Percentiles rank a stretch among this genome's conserved stretches.
phyloP scores from a whole-genome alignment of 2,797 vertebrate species.

The Sphenodon punctatus region DNA sequence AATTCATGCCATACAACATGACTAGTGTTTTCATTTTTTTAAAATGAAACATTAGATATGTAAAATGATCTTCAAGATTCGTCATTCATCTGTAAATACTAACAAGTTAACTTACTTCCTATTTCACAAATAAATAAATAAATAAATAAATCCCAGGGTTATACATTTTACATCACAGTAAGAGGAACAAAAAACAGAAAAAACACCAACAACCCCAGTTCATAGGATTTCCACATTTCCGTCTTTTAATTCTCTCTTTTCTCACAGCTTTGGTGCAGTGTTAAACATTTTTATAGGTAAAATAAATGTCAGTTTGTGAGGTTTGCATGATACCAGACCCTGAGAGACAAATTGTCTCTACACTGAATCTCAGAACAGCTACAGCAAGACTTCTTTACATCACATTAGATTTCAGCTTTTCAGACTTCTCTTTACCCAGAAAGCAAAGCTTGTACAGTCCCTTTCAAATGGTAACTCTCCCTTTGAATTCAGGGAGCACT shows the following conservation, averaged over 20 bases:
- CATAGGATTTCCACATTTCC: constrained; percentile 14
- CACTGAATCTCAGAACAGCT: constrained; percentile 74
- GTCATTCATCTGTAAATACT: not conserved
- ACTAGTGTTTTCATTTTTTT: not conserved
- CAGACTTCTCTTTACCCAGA: constrained; percentile 76
- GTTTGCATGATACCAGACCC: constrained; percentile 84
- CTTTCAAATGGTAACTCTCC: constrained; percentile 84
- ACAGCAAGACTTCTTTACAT: constrained; percentile 68
- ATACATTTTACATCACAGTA: constrained; percentile 20
- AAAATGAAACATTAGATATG: not conserved
- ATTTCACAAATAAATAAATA: not conserved
- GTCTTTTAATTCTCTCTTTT: not conserved
- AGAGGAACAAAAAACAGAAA: too few species aligned
- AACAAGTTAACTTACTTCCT: not conserved
- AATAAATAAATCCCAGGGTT: not conserved
- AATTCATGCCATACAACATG: constrained; percentile 26
- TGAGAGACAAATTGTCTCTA: constrained; percentile 81
- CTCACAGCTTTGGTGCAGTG: constrained; percentile 19
- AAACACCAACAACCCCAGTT: too few species aligned
- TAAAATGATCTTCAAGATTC: not conserved
- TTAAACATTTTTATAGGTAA: constrained; percentile 84
- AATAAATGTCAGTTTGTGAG: constrained; percentile 93
- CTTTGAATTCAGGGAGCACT: constrained; percentile 74
- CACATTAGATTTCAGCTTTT: constrained; percentile 82
- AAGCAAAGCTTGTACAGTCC: constrained; percentile 71